phyloP scores from a whole-genome alignment of 1,140 invertebrate genomes.

The Rhagoletis zephyria region DNA sequence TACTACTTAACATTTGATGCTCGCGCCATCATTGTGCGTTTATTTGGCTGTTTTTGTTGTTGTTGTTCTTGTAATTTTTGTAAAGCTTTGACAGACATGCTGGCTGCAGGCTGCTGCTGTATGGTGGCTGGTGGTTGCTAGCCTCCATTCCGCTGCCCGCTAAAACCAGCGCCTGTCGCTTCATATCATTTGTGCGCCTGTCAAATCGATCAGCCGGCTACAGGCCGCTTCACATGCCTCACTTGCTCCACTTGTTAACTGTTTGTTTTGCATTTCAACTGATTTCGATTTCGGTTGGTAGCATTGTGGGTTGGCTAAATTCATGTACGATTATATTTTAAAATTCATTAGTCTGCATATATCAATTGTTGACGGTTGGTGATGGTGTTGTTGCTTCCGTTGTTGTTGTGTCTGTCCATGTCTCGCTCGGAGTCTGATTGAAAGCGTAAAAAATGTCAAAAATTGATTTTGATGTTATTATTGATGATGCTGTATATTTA shows the following conservation, averaged over 20 bases:
- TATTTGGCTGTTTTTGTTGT: neutral
- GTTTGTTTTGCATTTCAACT: slow-evolving; percentile 51
- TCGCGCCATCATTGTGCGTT: neutral
- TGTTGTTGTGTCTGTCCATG: neutral
- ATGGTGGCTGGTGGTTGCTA: neutral
- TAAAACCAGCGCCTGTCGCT: slow-evolving; percentile 32
- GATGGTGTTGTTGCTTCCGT: neutral
- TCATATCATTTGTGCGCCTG: neutral
- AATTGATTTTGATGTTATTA: slow-evolving; percentile 65
- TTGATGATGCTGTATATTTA: slow-evolving; percentile 56
- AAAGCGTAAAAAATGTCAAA: slow-evolving; percentile 60
- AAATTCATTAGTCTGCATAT: slow-evolving; percentile 73
- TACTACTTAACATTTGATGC: slow-evolving; percentile 25
- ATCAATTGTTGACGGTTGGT: slow-evolving; percentile 61
- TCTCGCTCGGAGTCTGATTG: slow-evolving; percentile 60
- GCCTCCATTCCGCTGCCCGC: neutral
- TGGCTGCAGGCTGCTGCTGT: slow-evolving; percentile 10
- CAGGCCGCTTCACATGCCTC: neutral
- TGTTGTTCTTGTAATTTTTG: neutral
- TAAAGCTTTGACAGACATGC: slow-evolving; percentile 48
- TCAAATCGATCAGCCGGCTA: slow-evolving; percentile 22
- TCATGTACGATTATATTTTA: slow-evolving; percentile 61
- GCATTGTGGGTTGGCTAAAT: neutral
- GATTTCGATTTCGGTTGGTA: slow-evolving; percentile 21
- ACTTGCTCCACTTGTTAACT: slow-evolving; percentile 2